Evolutionary conservation across 1,140 invertebrate genomes (phyloP).

Genomic region (Vollenhovia emeryi): DNA sequence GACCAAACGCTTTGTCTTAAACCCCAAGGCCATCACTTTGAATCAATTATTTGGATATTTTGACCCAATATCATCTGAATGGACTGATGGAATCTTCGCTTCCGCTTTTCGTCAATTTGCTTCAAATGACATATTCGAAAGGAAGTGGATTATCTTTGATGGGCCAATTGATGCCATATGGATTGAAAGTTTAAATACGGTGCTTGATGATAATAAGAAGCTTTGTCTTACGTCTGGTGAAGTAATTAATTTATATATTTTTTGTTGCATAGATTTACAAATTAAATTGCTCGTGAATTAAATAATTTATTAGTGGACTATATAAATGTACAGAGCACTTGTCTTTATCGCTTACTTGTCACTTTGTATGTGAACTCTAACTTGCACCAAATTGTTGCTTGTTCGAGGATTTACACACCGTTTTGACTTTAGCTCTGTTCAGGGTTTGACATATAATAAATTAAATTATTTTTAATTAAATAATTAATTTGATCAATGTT

Average conservation of each 20-base stretch:
- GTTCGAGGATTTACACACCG: too few species aligned
- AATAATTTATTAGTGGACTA: too few species aligned
- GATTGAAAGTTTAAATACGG: constrained; percentile 98
- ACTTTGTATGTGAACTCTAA: too few species aligned
- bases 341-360: too few species aligned
- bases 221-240: constrained; percentile 93
- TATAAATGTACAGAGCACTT: too few species aligned
- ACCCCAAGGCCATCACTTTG: constrained; percentile 97
- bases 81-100: constrained; percentile 95
- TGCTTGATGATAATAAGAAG: constrained; percentile 93
- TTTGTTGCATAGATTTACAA: too few species aligned
- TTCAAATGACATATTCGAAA: constrained; percentile 88
- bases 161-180: constrained; percentile 97
- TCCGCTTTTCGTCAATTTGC: constrained; percentile 91
- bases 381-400: too few species aligned
- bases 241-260: constrained; percentile 90
- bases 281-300: too few species aligned
- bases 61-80: constrained; percentile 95
- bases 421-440: too few species aligned
- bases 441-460: too few species aligned
- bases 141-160: constrained; percentile 94
- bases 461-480: too few species aligned
- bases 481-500: too few species aligned
- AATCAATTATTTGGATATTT: constrained; percentile 96
- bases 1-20: constrained; percentile 92